Evolutionary conservation across 2,888 invertebrate species (phyloP), one percentile per base, ranked within the genome.

Genomic region (Caenorhabditis virilis): DNA sequence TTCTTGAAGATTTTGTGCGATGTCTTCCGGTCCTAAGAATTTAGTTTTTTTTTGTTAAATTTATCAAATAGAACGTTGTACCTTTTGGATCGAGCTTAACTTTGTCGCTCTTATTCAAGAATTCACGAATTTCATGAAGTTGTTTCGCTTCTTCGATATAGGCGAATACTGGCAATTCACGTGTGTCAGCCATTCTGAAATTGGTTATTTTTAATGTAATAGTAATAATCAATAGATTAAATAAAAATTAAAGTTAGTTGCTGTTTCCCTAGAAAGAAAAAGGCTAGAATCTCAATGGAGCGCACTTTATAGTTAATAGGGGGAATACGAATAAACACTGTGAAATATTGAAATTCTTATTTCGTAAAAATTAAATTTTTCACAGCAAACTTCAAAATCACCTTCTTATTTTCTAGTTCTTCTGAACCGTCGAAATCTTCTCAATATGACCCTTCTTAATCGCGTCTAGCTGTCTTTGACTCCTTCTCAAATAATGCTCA

Each of bases 41-140:
- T 18, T 23, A 33, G 11, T 30, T n/a, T n/a, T n/a, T n/a, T n/a
- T n/a, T n/a, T n/a, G n/a, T n/a, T n/a, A n/a, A n/a, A n/a, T 25
- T 20, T 25, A 15, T 50, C 15, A 53, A 75, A 95, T 93, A 36
- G 16, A 9, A 39, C 15, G 15, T 36, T 35, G 7, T 9, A 65
- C 65, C 70, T 15, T 26, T 27, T 11, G 58, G 47, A 18, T 62
- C 55, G 16, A 73, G 50, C 27, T 70, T 68, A 27, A 68, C 65
- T 1, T 43, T 52, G 2, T 49, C 54, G 33, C 49, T 22, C 74
- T 90, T 89, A 85, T 93, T 94, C 79, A 95, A 90, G 85, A 91
- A 94, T 68, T 89, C 89, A 69, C 94, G 87, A 43, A 97, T 86
- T 84, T 95, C 95, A 52, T 82, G 79, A 25, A 86, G 84, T 85